Percentiles rank a stretch among this genome's conserved stretches.
Conservation (phyloP, 1,140 invertebrate genomes). For the Pissodes strobi region DNA sequence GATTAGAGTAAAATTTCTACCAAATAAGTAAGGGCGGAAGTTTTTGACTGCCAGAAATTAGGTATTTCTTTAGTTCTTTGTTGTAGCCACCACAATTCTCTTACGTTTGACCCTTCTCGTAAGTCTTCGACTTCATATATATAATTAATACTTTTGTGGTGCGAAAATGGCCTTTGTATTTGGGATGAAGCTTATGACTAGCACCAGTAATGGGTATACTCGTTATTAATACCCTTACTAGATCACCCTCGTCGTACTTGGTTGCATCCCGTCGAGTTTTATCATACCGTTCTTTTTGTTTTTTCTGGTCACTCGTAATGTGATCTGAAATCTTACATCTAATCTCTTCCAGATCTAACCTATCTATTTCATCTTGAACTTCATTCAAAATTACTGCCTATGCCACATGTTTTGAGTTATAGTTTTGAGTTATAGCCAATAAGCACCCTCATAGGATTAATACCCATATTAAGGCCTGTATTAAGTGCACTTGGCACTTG, state of each 20-base stretch:
- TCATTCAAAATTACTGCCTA: too few relatives aligned
- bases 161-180: neutral
- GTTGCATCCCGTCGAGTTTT: neutral
- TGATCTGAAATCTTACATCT: too few relatives aligned
- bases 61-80: too few relatives aligned
- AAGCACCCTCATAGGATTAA: neutral
- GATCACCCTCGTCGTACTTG: too few relatives aligned
- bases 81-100: neutral
- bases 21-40: slow-evolving; percentile 27
- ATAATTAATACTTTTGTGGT: neutral
- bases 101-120: neutral
- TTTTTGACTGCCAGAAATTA: slow-evolving; percentile 31
- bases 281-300: neutral
- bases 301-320: neutral
- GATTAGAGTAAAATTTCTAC: too few relatives aligned
- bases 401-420: too few relatives aligned
- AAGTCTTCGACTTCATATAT: neutral
- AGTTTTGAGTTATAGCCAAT: neutral
- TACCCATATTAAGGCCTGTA: neutral
- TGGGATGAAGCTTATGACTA: neutral
- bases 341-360: too few relatives aligned
- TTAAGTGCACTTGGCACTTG: neutral
- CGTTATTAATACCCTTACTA: neutral
- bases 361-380: too few relatives aligned
- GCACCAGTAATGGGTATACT: neutral